A percentile compares a stretch with the other conserved stretches of the same genome.
Conservation (phyloP, 2,797 vertebrate species). For the Sternotherus odoratus region DNA sequence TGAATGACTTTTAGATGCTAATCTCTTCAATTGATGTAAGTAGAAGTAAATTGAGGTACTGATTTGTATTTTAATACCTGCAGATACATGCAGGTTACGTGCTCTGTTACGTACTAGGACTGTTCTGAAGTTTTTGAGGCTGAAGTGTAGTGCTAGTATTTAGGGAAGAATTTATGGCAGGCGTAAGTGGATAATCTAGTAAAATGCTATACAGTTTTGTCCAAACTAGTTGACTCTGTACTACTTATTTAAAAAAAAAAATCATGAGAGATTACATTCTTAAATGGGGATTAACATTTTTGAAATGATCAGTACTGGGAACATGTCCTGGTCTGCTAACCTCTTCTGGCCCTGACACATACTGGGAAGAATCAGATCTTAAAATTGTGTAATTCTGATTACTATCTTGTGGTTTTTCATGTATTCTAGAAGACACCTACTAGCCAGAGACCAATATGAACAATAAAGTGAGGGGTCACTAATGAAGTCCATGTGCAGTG, state of each 20-base stretch:
- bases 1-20: not conserved
- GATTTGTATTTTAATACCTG: not conserved
- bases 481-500: not conserved
- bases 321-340: not conserved
- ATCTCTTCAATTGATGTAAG: not conserved
- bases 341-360: not conserved
- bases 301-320: not conserved
- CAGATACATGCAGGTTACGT: not conserved
- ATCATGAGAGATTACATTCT: not conserved
- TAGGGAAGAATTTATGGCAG: not conserved
- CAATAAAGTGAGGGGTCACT: not conserved
- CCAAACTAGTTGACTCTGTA: not conserved
- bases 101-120: not conserved
- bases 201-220: not conserved
- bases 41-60: not conserved
- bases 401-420: not conserved
- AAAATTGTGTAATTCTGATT: not conserved
- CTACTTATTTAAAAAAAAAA: not conserved
- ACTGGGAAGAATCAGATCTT: not conserved
- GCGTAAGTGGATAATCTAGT: not conserved
- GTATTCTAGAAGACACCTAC: not conserved
- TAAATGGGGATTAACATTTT: not conserved
- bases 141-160: not conserved
- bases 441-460: not conserved
- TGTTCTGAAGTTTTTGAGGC: not conserved